Evolutionary conservation across 2,888 invertebrate genomes (phyloP).

Genomic region (Phengaris alcon): DNA sequence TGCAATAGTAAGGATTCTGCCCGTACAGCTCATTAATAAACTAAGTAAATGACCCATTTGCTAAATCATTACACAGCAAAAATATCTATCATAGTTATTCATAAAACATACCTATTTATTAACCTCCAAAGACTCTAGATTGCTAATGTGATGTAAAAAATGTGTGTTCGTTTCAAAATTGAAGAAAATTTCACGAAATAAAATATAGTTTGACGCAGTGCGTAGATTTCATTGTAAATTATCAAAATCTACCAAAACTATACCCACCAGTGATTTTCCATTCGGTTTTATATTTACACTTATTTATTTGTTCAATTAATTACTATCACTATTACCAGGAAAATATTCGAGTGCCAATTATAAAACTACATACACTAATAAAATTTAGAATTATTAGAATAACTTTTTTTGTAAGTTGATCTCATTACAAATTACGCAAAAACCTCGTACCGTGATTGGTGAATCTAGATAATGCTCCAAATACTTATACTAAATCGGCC

Average conservation of each 20-base stretch:
- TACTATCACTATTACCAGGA: neutral
- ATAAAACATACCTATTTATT: neutral
- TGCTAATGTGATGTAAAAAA: neutral
- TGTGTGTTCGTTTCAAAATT: conserved; percentile 9
- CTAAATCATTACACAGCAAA: conserved; percentile 15
- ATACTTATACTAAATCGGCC: conserved; percentile 10
- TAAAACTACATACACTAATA: neutral
- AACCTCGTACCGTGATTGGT: conserved; percentile 15
- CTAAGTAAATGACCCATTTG: neutral
- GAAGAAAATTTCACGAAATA: conserved; percentile 16
- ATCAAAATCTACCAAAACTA: neutral
- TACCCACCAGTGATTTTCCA: conserved; percentile 3
- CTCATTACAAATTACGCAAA: neutral
- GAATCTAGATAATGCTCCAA: neutral
- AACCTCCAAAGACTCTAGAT: neutral
- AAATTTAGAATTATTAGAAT: neutral
- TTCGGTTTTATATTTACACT: neutral
- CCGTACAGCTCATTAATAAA: neutral
- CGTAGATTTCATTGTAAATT: neutral
- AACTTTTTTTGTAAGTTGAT: neutral
- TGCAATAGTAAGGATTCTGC: conserved; percentile 16
- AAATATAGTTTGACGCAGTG: conserved; percentile 21
- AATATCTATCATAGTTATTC: neutral
- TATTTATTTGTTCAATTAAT: neutral
- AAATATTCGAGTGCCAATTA: neutral